Evolutionary conservation across 2,797 vertebrate genomes (phyloP).

Genomic region (Pampus argenteus): DNA sequence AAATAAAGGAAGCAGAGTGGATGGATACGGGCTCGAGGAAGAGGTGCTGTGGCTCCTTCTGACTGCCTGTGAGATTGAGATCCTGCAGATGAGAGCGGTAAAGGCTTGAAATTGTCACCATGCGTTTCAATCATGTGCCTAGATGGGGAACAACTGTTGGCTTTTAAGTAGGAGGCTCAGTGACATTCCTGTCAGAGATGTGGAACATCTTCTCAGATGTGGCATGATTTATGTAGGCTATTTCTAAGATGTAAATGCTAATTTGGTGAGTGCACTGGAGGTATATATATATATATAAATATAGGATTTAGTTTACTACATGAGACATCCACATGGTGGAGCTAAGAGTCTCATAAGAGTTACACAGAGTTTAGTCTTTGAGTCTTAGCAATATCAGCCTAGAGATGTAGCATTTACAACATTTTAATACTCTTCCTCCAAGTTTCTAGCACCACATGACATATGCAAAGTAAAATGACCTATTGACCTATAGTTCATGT

Average conservation of each 20-base stretch:
- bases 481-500: no score
- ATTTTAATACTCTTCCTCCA: background rate
- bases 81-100: conserved; percentile 11
- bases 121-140: conserved; percentile 73
- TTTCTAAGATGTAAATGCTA: background rate
- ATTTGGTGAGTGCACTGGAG: background rate
- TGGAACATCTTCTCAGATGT: conserved; percentile 4
- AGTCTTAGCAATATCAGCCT: background rate
- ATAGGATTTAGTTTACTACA: background rate
- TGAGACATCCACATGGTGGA: conserved; percentile 56
- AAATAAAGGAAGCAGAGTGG: conserved; percentile 7
- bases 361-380: no score
- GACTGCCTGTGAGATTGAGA: conserved; percentile 21
- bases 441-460: background rate
- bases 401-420: background rate
- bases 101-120: conserved; percentile 79
- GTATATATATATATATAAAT: background rate
- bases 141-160: conserved; percentile 35
- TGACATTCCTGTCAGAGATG: conserved; percentile 33
- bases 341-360: conserved; percentile 33
- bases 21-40: conserved; percentile 6
- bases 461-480: no score
- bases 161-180: conserved; percentile 27
- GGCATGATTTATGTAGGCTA: background rate
- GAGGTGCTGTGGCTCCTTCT: background rate